Evolutionary conservation across 2,888 invertebrate genomes (phyloP).

Genomic region (Machimus rusticus): DNA sequence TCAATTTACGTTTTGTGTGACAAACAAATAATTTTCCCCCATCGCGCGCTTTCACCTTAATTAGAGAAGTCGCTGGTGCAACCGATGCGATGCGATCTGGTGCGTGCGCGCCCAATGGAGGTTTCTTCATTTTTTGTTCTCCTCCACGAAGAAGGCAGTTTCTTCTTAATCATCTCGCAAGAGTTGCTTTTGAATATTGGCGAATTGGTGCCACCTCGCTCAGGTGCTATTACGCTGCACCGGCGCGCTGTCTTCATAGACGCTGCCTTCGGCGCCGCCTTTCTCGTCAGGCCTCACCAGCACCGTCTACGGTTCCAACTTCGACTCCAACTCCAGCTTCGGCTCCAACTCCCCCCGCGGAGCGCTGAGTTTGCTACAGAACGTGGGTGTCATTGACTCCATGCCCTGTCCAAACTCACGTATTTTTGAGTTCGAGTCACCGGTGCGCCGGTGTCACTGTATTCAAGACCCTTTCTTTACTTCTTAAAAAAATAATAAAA

Average conservation of each 20-base stretch:
- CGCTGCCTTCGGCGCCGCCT: neutral
- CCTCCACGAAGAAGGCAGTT: neutral
- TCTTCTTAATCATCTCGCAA: slow-evolving; percentile 1
- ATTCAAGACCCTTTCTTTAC: neutral
- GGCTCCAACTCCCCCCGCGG: neutral
- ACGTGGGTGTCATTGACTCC: slow-evolving; percentile 37
- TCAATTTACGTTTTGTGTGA: neutral
- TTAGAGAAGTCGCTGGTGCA: slow-evolving; percentile 1
- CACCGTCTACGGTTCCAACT: neutral
- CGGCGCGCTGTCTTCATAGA: neutral
- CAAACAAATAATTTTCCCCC: slow-evolving; percentile 10
- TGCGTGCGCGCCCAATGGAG: neutral
- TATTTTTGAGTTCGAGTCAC: neutral
- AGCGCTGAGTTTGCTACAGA: neutral
- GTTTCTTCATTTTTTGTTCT: slow-evolving; percentile 1
- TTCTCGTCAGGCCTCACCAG: neutral
- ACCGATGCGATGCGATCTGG: neutral
- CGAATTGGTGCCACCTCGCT: neutral
- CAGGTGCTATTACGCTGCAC: neutral
- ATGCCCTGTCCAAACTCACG: neutral
- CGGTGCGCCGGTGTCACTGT: neutral
- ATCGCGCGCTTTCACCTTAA: slow-evolving; percentile 26
- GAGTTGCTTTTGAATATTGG: slow-evolving; percentile 8
- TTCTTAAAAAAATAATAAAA: neutral
- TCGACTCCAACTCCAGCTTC: neutral